Evolutionary conservation across 2,113 vertebrate genomes (phyloP).

Genomic region (Stegostoma tigrinum): DNA sequence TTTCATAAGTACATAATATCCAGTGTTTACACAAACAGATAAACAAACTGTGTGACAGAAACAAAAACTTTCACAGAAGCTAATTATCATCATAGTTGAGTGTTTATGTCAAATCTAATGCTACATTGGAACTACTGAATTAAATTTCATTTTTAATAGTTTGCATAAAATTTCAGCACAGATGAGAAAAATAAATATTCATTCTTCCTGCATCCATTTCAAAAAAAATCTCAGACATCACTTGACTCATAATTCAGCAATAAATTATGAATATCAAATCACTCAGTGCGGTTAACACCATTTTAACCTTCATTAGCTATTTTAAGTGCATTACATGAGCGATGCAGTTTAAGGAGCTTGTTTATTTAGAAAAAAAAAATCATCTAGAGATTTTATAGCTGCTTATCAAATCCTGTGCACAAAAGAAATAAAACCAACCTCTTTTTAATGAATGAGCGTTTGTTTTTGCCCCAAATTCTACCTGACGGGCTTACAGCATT

Average conservation of each 20-base stretch:
- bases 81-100: too few species aligned
- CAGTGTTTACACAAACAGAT: not conserved
- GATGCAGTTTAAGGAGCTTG: not conserved
- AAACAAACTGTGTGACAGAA: not conserved
- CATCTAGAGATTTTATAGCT: not conserved
- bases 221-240: not conserved
- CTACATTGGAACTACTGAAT: not conserved
- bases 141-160: not conserved
- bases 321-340: not conserved
- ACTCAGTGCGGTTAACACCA: not conserved
- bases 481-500: not conserved
- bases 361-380: not conserved
- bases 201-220: not conserved
- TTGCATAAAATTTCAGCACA: conserved; percentile 3
- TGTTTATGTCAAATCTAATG: not conserved
- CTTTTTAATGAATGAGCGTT: not conserved
- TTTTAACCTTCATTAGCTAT: not conserved
- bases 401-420: not conserved
- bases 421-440: not conserved
- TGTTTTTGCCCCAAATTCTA: not conserved
- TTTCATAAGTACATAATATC: not conserved
- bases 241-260: not conserved
- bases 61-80: not conserved
- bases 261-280: not conserved
- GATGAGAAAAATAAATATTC: not conserved